Evolutionary conservation across 2,888 invertebrate species (phyloP), one percentile per base, ranked within the genome.

Genomic region (Malthinus flaveolus): DNA sequence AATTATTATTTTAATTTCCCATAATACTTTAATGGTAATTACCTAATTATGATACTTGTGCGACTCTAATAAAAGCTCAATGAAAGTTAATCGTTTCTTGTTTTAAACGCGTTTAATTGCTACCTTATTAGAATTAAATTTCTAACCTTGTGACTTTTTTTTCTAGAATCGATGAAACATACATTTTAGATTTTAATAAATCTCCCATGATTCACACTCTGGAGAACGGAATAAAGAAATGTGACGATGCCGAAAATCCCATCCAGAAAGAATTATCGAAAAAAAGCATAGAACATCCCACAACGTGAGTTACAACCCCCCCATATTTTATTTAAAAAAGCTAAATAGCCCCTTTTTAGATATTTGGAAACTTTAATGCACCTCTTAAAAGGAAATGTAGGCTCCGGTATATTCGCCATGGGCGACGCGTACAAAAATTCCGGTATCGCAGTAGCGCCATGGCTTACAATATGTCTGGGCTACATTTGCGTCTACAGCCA

Each of bases 391-490:
- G 97, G 95, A 9, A 97, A 97, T 81, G 89, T 97, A 59, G 97
- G 97, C 31, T 95, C 97, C 0, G 97, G 97, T 0, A 87, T 97
- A 65, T 88, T 97, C 72, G 97, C 97, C 1, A 91, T 98, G 88
- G 97, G 97, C 6, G 90, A 93, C 74, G 97, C 95, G 0, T 92
- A 96, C 75, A 91, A 87, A 76, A 92, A 97, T 77, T 93, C 95
- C 15, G 97, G 97, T 6, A 80, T 98, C 1, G 73, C 93, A 61
- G 85, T 95, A 56, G 93, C 92, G 0, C 87, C 93, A 9, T 78
- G 89, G 42, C 85, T 91, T 51, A 88, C 95, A 0, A 81, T 90
- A 0, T 58, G 91, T 6, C 86, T 97, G n/a, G 96, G 95, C 2
- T 64, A 92, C 46, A 86, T 96, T 50, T 91, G 93, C 74, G 89